phyloP scores from a whole-genome alignment of 2,797 vertebrate genomes.

The Triplophysa bombifrons region DNA sequence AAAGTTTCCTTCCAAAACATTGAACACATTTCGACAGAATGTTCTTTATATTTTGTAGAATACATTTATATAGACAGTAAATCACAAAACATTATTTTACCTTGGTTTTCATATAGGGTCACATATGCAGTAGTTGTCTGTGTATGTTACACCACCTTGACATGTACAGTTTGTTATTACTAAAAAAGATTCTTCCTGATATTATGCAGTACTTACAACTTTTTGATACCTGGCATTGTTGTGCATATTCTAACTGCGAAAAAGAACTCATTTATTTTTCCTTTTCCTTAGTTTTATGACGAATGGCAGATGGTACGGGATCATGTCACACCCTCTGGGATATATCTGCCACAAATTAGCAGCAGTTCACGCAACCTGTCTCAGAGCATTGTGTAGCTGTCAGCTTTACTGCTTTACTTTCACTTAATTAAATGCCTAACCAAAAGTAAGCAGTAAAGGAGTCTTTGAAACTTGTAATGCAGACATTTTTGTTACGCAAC shows the following conservation, averaged over 20 bases:
- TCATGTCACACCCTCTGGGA: conserved; percentile 48
- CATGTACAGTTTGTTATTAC: not conserved
- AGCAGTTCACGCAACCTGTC: conserved; percentile 29
- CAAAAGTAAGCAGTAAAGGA: not conserved
- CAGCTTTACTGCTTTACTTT: conserved; percentile 36
- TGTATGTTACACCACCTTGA: not conserved
- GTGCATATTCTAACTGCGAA: not conserved
- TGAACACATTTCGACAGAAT: no score
- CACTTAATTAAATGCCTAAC: conserved; percentile 33
- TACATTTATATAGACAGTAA: no score
- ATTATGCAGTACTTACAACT: not conserved
- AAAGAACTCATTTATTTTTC: conserved; percentile 3
- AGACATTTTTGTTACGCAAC: conserved; percentile 25
- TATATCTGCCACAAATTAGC: conserved; percentile 40
- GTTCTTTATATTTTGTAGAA: no score
- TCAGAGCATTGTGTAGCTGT: conserved; percentile 32
- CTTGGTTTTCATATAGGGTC: no score
- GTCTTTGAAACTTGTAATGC: conserved; percentile 22
- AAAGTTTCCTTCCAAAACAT: no score
- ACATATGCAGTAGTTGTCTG: no score
- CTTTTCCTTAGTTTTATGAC: conserved; percentile 48
- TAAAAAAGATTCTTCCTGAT: not conserved
- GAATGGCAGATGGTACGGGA: conserved; percentile 39
- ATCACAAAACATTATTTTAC: no score
- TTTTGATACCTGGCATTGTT: conserved; percentile 2